Evolutionary conservation across 1,140 invertebrate species (phyloP).

Genomic region (Lepidurus couesii): DNA sequence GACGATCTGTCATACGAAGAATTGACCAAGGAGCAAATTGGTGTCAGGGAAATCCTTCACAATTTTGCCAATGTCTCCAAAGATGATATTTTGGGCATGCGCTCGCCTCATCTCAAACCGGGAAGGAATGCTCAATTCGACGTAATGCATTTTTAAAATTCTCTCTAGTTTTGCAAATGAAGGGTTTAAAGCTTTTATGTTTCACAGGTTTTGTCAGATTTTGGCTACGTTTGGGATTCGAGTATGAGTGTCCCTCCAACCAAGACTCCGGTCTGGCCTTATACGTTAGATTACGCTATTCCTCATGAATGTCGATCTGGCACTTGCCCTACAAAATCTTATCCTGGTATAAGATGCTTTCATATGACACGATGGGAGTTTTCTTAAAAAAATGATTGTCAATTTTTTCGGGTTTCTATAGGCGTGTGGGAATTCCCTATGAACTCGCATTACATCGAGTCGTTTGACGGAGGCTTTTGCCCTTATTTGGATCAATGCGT

Average conservation of each 20-base stretch:
- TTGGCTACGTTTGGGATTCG: conserved; percentile 86
- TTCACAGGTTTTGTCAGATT: conserved; percentile 74
- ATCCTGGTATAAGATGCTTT: conserved; percentile 58
- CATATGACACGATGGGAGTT: background rate
- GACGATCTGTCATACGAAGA: conserved; percentile 84
- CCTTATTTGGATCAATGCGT: conserved; percentile 90
- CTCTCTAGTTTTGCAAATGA: conserved; percentile 24
- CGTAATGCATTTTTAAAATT: conserved; percentile 48
- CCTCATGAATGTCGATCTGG: conserved; percentile 86
- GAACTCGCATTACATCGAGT: conserved; percentile 83
- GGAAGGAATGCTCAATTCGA: conserved; percentile 87
- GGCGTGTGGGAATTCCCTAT: conserved; percentile 91
- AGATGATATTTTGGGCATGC: conserved; percentile 62
- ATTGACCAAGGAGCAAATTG: conserved; percentile 89
- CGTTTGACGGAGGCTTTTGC: conserved; percentile 83
- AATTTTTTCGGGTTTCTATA: conserved; percentile 43
- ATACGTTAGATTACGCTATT: conserved; percentile 85
- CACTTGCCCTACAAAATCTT: conserved; percentile 82
- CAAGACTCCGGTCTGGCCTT: conserved; percentile 83
- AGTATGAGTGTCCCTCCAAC: conserved; percentile 78
- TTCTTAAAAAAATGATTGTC: background rate
- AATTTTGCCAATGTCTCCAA: conserved; percentile 75
- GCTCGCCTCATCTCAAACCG: conserved; percentile 83
- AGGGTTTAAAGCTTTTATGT: conserved; percentile 24
- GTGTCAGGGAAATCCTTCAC: conserved; percentile 78